Percentiles rank a stretch among this genome's conserved stretches.
These are phyloP conservation scores for Rhinoraja longicauda DNA, from an alignment of 2,797 vertebrate genomes.

Conservation along the genomic window DNA sequence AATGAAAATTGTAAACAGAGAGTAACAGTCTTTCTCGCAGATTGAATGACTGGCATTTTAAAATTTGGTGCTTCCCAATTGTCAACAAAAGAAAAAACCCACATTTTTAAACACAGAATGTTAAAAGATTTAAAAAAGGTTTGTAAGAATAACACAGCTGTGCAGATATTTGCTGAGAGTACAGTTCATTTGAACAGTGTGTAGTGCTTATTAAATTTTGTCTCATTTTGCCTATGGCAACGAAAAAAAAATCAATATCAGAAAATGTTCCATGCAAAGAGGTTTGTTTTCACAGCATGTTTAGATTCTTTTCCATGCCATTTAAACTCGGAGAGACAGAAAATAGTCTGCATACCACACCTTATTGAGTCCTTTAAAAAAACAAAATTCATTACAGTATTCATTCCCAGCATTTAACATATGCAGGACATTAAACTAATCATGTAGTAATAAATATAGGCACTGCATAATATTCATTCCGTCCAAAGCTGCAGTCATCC, in stretches of 20 bases:
- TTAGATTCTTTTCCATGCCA: constrained; percentile 24
- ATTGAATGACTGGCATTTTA: neutral
- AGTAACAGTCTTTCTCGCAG: neutral
- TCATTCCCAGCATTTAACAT: constrained; percentile 22
- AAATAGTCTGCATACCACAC: constrained; percentile 27
- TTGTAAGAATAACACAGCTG: constrained; percentile 33
- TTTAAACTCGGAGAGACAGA: constrained; percentile 21
- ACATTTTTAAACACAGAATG: neutral
- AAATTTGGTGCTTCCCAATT: neutral
- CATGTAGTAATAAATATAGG: neutral
- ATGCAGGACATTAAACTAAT: neutral
- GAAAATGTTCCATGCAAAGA: neutral
- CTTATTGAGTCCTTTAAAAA: constrained; percentile 12
- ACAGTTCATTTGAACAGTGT: constrained; percentile 11
- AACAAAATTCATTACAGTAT: constrained; percentile 8
- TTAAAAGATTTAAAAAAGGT: neutral
- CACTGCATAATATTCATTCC: neutral
- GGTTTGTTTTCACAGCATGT: constrained; percentile 38
- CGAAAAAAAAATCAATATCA: constrained; percentile 27
- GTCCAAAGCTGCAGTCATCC: neutral
- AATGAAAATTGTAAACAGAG: neutral
- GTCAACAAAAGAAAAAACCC: neutral
- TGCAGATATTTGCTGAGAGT: constrained; percentile 6
- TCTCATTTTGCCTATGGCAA: constrained; percentile 11
- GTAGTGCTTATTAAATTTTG: constrained; percentile 31